Evolutionary conservation across 2,888 invertebrate species (phyloP).

Genomic region (Himalopsyche japonica): DNA sequence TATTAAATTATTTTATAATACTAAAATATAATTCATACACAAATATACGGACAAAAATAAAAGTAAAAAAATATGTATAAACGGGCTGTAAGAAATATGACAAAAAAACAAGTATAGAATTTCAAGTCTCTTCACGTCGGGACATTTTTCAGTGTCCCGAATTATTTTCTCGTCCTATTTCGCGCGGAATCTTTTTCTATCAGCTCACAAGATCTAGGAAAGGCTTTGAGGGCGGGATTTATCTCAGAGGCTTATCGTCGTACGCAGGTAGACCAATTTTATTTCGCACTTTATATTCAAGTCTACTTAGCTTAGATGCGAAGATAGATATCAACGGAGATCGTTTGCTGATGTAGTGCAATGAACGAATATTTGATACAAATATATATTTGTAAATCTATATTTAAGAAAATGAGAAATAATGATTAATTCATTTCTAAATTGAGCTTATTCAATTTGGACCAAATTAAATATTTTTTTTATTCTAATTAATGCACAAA

Average conservation of each 20-base stretch:
- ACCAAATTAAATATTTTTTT: background rate
- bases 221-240: background rate
- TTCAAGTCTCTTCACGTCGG: background rate
- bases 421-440: no score
- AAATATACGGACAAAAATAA: no score
- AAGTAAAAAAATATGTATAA: no score
- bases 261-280: background rate
- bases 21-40: no score
- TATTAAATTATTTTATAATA: no score
- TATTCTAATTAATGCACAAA: background rate
- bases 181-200: background rate
- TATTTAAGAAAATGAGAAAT: no score
- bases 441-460: no score
- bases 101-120: background rate
- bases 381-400: background rate
- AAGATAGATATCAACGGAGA: background rate
- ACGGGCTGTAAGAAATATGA: no score
- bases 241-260: background rate
- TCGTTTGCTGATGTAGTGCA: background rate
- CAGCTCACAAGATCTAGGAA: background rate
- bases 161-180: background rate
- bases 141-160: background rate
- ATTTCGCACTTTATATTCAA: background rate
- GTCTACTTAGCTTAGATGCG: background rate
- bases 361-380: background rate